Evolutionary conservation across 1,140 invertebrate species (phyloP), one percentile per base, ranked within the genome.

Genomic region (Pseudomyrmex concolor): DNA sequence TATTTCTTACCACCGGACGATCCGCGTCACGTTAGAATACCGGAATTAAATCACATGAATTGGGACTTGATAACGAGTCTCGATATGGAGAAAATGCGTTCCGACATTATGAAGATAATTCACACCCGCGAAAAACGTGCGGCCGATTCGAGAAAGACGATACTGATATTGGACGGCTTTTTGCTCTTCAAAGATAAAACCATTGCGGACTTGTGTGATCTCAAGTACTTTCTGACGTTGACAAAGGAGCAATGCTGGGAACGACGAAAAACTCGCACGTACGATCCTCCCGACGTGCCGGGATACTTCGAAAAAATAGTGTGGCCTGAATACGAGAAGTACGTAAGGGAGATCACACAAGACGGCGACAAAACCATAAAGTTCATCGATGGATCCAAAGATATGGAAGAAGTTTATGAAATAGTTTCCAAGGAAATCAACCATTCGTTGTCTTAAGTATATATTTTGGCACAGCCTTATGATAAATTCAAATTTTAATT

Each of bases 231-330:
- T 88, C 94, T 97, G 55, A 95, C 96, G 19, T 89, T 98, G 85
- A 95, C 95, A 22, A 96, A 95, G 91, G 96, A 96, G 22, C 95
- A 95, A 84, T 97, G 97, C 87, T 93, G 92, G 86, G 89, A 94
- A 78, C 94, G 97, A 64, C 95, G 97, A 71, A 90, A 91, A 22
- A 90, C 90, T n/a, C 94, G 97, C 7, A 89, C 93, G 13, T 98
- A 98, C 89, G 95, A 97, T 80, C 97, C 97, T 17, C 96, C 97
- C 7, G 97, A 98, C 94, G 95, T 96, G 7, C 95, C 95, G 3
- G 96, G 96, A 1, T 98, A 98, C 94, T 97, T 98, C 92, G 97
- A 98, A 17, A 93, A 94, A 51, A 95, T 96, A 84, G 97, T 97
- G 1, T 98, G 97, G 97, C 97, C 97, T 0, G 95, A 96, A 86